Conservation (phyloP, 2,888 invertebrate species). For the Erpobdella octoculata region DNA sequence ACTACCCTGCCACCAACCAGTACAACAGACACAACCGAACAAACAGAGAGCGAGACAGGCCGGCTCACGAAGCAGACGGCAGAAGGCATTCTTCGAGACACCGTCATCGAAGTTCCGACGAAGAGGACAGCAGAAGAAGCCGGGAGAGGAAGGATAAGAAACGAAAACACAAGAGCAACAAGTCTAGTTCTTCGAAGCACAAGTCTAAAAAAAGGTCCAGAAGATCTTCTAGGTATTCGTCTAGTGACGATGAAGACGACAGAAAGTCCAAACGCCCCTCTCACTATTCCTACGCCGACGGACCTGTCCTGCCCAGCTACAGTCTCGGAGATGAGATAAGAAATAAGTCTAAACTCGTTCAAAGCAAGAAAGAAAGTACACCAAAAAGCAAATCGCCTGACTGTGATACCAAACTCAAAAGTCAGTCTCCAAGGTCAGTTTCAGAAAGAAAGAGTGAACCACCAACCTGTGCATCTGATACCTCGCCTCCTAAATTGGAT, state of each 20-base stretch:
- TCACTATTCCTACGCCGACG: not conserved
- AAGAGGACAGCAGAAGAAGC: not conserved
- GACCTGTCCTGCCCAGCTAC: not conserved
- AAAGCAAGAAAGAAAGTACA: not conserved
- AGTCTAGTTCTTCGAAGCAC: not conserved
- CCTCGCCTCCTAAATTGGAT: too few relatives aligned
- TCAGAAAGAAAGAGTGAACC: not conserved
- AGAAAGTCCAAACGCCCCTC: not conserved
- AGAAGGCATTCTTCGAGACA: not conserved
- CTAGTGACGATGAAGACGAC: conserved; percentile 2
- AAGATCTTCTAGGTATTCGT: not conserved
- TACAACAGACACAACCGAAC: not conserved
- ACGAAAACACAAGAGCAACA: conserved; percentile 16
- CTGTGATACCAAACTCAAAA: not conserved
- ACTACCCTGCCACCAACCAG: not conserved
- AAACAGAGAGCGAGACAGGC: not conserved
- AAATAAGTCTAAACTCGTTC: not conserved
- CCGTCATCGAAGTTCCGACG: not conserved
- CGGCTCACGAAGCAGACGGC: not conserved
- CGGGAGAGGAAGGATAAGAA: not conserved
- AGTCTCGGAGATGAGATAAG: not conserved
- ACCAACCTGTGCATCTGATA: not conserved
- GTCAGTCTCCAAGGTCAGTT: not conserved
- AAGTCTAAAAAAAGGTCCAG: conserved; percentile 18
- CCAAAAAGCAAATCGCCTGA: not conserved